Evolutionary conservation across 2,113 vertebrate genomes (phyloP).

Genomic region (Fulica atra): DNA sequence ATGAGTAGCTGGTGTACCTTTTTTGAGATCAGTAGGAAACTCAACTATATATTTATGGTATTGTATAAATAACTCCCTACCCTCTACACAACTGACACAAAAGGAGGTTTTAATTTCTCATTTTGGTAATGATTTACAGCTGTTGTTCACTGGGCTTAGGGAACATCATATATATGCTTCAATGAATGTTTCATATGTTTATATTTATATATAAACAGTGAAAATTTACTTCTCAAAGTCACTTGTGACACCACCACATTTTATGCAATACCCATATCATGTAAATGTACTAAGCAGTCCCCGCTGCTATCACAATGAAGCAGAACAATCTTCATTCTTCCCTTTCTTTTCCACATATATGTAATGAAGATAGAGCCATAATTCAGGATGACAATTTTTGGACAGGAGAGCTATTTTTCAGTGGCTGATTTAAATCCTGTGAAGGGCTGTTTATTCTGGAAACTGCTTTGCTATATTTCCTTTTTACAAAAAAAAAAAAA

Average conservation of each 20-base stretch:
- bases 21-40: slow-evolving; percentile 43
- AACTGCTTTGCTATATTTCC: background rate
- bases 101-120: slow-evolving; percentile 44
- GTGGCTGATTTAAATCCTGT: background rate
- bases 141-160: background rate
- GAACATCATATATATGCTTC: background rate
- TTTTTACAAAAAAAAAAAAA: background rate
- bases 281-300: background rate
- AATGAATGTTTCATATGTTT: slow-evolving; percentile 3
- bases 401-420: background rate
- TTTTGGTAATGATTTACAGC: slow-evolving; percentile 47
- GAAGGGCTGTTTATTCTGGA: background rate
- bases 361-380: background rate
- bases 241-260: background rate
- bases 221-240: background rate
- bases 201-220: slow-evolving; percentile 25
- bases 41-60: slow-evolving; percentile 1
- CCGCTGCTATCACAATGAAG: slow-evolving; percentile 5
- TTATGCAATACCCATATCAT: slow-evolving; percentile 16
- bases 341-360: background rate
- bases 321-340: background rate
- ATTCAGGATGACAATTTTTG: slow-evolving; percentile 8
- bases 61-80: slow-evolving; percentile 33
- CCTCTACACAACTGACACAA: slow-evolving; percentile 21
- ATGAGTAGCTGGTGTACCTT: slow-evolving; percentile 22